Percentiles rank a stretch among this genome's conserved stretches.
phyloP scores from a whole-genome alignment of 53 echinoderm and acorn worm genomes.

The Paracentrotus lividus region DNA sequence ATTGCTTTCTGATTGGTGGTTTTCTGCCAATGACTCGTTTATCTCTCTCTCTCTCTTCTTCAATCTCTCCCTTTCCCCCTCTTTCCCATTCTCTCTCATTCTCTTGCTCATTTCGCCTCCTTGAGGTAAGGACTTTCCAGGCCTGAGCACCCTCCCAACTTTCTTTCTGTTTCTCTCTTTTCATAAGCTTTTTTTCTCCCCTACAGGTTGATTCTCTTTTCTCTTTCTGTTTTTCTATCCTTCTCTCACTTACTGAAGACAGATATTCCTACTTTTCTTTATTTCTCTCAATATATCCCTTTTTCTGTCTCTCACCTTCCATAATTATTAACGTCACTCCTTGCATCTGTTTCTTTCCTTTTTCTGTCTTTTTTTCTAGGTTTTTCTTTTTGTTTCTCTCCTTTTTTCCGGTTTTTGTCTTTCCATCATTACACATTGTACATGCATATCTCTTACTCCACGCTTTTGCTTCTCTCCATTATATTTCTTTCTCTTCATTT shows the following conservation, averaged over 20 bases:
- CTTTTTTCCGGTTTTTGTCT: not conserved
- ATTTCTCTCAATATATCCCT: conserved; percentile 42
- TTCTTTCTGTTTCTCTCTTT: too few relatives aligned
- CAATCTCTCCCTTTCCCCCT: conserved; percentile 28
- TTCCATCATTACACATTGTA: conserved; percentile 8
- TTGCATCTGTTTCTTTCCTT: not conserved
- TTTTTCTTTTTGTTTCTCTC: not conserved
- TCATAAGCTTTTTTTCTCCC: too few relatives aligned
- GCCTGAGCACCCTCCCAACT: too few relatives aligned
- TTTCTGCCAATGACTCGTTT: not conserved
- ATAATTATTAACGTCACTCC: too few relatives aligned
- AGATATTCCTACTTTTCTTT: not conserved
- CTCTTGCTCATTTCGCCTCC: too few relatives aligned
- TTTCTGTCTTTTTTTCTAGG: conserved; percentile 11
- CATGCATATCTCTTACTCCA: too few relatives aligned
- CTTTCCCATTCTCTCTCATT: not conserved
- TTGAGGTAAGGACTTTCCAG: too few relatives aligned
- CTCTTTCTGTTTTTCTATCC: too few relatives aligned
- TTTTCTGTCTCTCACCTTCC: conserved; percentile 12
- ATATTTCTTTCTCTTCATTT: not conserved
- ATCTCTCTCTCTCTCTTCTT: not conserved
- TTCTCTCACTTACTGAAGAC: too few relatives aligned
- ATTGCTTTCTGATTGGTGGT: not conserved
- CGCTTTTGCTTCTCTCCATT: conserved; percentile 11
- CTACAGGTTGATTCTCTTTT: too few relatives aligned